These are phyloP conservation scores for Dolichoris vasculosae DNA, from an alignment of 1,140 invertebrate genomes.

Conservation along the genomic window DNA sequence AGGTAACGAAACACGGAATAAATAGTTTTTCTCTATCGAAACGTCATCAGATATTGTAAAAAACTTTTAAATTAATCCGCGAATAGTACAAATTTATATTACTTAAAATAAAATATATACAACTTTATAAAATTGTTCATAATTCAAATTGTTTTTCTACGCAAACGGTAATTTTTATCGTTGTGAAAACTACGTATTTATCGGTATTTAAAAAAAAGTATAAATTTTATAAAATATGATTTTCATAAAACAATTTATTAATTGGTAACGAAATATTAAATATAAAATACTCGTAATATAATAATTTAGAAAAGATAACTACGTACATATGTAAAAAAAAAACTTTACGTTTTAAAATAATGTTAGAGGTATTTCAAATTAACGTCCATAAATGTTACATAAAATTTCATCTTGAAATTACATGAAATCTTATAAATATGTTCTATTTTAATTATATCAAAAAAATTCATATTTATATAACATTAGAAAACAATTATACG, in stretches of 20 bases:
- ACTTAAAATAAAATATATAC: background rate
- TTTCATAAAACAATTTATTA: too few relatives aligned
- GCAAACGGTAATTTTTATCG: background rate
- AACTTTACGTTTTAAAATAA: too few relatives aligned
- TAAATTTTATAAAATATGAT: too few relatives aligned
- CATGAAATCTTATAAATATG: background rate
- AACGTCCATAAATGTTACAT: too few relatives aligned
- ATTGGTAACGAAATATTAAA: too few relatives aligned
- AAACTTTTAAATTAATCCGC: background rate
- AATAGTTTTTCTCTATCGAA: background rate
- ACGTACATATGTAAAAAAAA: too few relatives aligned
- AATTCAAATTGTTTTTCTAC: background rate
- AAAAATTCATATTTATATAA: background rate
- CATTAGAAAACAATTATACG: background rate
- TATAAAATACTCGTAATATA: too few relatives aligned
- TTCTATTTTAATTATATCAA: background rate
- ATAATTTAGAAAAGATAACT: too few relatives aligned
- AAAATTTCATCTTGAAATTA: background rate
- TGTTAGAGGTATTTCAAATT: too few relatives aligned
- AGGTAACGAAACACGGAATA: background rate
- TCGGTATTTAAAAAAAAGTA: background rate
- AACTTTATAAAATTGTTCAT: background rate
- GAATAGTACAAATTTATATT: background rate
- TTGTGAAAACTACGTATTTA: background rate
- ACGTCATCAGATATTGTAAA: background rate